phyloP scores from a whole-genome alignment of 92 coral and sea anemone genomes.

The Palythoa heliodiscus region DNA sequence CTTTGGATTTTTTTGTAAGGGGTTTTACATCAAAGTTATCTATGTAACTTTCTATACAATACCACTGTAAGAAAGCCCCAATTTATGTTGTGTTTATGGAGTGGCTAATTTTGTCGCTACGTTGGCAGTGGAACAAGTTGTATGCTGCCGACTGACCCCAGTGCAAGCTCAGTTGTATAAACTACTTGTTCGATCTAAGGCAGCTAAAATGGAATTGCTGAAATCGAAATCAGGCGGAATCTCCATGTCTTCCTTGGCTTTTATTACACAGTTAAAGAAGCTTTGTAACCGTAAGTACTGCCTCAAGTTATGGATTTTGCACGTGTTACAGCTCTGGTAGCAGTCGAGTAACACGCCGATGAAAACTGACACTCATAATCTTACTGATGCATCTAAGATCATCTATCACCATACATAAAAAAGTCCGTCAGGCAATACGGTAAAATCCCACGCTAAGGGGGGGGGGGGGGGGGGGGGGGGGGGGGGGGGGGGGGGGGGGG shows the following conservation, averaged over 20 bases:
- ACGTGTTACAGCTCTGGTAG: background rate
- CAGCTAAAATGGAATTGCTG: constrained; percentile 62
- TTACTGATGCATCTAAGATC: too few species aligned
- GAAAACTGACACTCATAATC: too few species aligned
- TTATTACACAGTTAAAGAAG: constrained; percentile 93
- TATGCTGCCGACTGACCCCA: constrained; percentile 87
- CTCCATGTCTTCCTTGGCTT: constrained; percentile 89
- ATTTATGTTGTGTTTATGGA: background rate
- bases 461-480: too few species aligned
- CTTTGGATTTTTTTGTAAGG: too few species aligned
- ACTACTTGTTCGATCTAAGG: constrained; percentile 78
- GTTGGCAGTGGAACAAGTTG: constrained; percentile 87
- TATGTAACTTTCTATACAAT: background rate
- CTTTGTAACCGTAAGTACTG: constrained; percentile 88
- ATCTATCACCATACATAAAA: too few species aligned
- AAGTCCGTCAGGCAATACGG: too few species aligned
- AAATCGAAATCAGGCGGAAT: constrained; percentile 74
- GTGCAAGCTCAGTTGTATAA: constrained; percentile 82
- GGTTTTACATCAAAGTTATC: too few species aligned
- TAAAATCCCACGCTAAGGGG: too few species aligned
- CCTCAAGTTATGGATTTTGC: background rate
- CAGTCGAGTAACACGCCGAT: too few species aligned
- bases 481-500: too few species aligned
- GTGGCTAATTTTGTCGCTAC: background rate
- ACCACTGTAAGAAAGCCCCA: background rate